Conservation (phyloP, 2,113 vertebrate species). For the Cynopterus brachyotis region DNA sequence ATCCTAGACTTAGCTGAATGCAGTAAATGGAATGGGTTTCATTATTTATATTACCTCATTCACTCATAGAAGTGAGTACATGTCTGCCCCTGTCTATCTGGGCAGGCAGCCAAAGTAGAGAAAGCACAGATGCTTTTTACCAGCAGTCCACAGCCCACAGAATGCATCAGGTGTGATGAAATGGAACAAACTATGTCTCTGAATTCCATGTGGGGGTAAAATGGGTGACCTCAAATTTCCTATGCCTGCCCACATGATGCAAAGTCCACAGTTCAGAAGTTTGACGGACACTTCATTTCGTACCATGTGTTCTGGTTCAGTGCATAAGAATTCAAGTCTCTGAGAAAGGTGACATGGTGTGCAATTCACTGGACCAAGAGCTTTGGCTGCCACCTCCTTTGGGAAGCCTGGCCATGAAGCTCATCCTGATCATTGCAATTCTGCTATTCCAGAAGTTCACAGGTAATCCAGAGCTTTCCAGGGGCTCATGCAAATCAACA, state of each 20-base stretch:
- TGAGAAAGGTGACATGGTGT: not conserved
- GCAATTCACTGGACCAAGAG: not conserved
- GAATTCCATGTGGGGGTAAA: not conserved
- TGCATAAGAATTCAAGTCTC: slow-evolving; percentile 47
- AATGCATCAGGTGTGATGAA: not conserved
- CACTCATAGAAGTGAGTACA: not conserved
- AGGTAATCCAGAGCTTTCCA: slow-evolving; percentile 53
- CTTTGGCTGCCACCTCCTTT: not conserved
- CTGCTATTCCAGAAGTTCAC: slow-evolving; percentile 50
- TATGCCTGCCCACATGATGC: not conserved
- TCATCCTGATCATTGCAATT: slow-evolving; percentile 34
- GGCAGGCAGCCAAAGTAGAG: not conserved
- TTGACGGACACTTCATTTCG: not conserved
- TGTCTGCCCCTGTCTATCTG: not conserved
- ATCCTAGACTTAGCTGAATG: not conserved
- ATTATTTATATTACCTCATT: not conserved
- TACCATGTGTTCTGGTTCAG: slow-evolving; percentile 15
- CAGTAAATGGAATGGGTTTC: not conserved
- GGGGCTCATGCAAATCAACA: not conserved
- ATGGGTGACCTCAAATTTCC: slow-evolving; percentile 49
- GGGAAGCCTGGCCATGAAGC: slow-evolving; percentile 9
- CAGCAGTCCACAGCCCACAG: not conserved
- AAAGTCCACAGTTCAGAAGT: not conserved
- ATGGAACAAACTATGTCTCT: not conserved
- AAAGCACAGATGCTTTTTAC: not conserved